Evolutionary conservation across 2,797 vertebrate species (phyloP).

Genomic region (Spea hammondii): DNA sequence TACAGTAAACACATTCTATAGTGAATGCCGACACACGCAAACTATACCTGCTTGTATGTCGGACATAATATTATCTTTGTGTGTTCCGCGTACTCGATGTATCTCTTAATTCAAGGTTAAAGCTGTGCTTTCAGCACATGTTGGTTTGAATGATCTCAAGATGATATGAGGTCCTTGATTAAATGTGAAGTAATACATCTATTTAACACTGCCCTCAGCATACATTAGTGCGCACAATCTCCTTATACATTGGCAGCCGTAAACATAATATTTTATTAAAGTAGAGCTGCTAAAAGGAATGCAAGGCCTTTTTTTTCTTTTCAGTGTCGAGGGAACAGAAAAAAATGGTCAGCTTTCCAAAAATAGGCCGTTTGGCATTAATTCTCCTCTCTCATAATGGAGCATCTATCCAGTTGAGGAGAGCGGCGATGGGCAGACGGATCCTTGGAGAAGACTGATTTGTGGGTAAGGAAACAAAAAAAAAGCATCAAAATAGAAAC

Average conservation of each 20-base stretch:
- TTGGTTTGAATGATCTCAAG: constrained; percentile 10
- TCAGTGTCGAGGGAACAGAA: not conserved
- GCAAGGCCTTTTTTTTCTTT: not conserved
- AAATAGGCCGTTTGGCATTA: constrained; percentile 14
- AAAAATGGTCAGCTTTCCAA: constrained; percentile 19
- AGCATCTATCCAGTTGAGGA: constrained; percentile 25
- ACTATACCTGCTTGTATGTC: constrained; percentile 17
- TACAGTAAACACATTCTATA: constrained; percentile 14
- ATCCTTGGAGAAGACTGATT: constrained; percentile 11
- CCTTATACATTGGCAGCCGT: constrained; percentile 14
- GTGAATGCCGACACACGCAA: not conserved
- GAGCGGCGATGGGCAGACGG: constrained; percentile 16
- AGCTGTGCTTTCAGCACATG: constrained; percentile 16
- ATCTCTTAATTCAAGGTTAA: constrained; percentile 23
- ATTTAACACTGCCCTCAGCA: constrained; percentile 22
- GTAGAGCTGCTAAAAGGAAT: constrained; percentile 5
- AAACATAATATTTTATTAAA: constrained; percentile 34
- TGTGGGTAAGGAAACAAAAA: not conserved
- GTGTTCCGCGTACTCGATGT: not conserved
- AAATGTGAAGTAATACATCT: constrained; percentile 29
- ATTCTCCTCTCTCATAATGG: not conserved
- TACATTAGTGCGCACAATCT: constrained; percentile 16
- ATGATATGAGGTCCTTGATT: constrained; percentile 16
- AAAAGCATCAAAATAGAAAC: too few species aligned
- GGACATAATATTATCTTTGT: constrained; percentile 29